Conservation (phyloP, 2,113 vertebrate genomes). For the Lamprotornis superbus region DNA sequence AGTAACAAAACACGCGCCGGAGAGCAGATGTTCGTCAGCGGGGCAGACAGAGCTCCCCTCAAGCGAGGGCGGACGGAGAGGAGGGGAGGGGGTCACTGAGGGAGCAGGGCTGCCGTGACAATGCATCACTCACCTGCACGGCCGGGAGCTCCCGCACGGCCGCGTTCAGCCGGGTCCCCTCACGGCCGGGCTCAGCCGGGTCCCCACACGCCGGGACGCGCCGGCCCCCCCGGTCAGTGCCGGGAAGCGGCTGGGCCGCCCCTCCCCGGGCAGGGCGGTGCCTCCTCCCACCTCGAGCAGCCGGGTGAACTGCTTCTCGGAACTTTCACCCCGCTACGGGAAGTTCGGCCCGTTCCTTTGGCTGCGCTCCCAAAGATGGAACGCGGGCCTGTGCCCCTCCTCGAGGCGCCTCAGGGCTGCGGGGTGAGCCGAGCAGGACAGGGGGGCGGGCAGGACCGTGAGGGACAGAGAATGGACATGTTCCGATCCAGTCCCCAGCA, state of each 20-base stretch:
- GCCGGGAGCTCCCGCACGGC: background rate
- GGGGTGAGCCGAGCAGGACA: no score
- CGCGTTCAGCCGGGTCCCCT: accelerated
- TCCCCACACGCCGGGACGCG: accelerated
- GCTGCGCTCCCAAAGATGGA: background rate
- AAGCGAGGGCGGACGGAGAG: background rate
- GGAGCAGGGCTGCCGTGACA: background rate
- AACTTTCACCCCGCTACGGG: background rate
- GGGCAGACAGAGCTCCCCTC: background rate
- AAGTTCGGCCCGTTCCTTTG: background rate
- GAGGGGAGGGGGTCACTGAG: accelerated
- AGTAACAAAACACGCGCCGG: background rate
- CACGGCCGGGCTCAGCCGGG: no score
- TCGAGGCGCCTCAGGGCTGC: background rate
- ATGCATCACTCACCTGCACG: background rate
- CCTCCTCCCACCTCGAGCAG: background rate
- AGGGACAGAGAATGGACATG: background rate
- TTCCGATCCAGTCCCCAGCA: accelerated
- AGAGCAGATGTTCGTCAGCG: background rate
- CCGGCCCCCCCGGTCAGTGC: background rate
- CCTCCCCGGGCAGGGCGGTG: background rate
- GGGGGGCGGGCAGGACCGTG: background rate
- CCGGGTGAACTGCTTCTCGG: background rate
- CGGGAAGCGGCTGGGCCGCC: background rate
- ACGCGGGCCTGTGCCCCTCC: background rate